phyloP scores from a whole-genome alignment of 1,140 invertebrate genomes.

The Brachionus angularis region DNA sequence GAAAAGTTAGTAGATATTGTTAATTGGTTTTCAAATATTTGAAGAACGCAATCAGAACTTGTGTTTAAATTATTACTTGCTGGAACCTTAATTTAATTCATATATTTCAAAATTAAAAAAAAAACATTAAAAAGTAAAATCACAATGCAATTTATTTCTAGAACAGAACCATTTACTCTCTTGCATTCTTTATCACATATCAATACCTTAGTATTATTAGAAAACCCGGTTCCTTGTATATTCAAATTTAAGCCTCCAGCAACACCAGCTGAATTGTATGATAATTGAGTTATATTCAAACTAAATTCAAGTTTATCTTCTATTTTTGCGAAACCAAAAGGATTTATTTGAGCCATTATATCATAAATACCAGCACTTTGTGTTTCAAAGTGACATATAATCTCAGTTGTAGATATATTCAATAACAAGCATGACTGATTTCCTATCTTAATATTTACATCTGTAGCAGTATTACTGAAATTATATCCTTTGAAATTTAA shows the following conservation, averaged over 20 bases:
- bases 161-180: not conserved
- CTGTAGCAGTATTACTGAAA: not conserved
- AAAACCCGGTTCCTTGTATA: slow-evolving; percentile 34
- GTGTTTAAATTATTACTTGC: slow-evolving; percentile 7
- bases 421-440: no score
- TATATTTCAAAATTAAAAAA: no score
- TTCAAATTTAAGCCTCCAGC: slow-evolving; percentile 25
- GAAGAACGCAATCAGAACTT: not conserved
- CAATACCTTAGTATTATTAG: not conserved
- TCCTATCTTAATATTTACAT: slow-evolving; percentile 9
- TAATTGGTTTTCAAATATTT: not conserved
- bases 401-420: not conserved
- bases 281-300: not conserved
- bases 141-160: slow-evolving; percentile 1
- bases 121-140: not conserved
- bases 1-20: not conserved
- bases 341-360: slow-evolving; percentile 36
- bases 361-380: slow-evolving; percentile 45
- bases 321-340: slow-evolving; percentile 43
- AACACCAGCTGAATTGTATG: not conserved
- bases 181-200: slow-evolving; percentile 6
- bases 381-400: slow-evolving; percentile 45
- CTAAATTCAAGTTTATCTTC: not conserved
- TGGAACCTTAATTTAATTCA: no score
- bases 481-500: not conserved